Base-by-base conservation (phyloP, 2,888 invertebrate species). In the Pandemis cinnamomeana region DNA sequence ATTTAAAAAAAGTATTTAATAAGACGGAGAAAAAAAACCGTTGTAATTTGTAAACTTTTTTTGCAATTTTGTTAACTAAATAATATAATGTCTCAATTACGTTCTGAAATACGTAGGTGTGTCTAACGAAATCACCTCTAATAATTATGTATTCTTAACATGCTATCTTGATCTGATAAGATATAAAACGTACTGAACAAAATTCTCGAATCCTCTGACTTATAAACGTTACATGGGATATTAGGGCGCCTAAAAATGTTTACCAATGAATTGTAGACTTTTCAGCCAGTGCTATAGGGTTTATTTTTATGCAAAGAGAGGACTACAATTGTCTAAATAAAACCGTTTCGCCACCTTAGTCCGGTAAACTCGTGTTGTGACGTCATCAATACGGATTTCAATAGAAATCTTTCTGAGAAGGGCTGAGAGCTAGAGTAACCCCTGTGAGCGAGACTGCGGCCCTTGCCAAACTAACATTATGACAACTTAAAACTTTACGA, bases 391-490 rank as follows among this genome's bases (percentile, higher is more conserved):
- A 36, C 60, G 60, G 36, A 66, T 66, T 69, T 73, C 58, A 73
- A 73, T 73, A 64, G 69, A 73, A 60, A 64, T 66, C 73, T 61
- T 73, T 73, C 70, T 73, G 58, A 73, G 70, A 73, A 73, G 70
- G 73, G 73, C 70, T 61, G 70, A 41, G 73, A 69, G 58, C 63
- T 55, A 55, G 58, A 69, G 69, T 66, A 73, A 66, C 73, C 73
- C 69, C 73, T 73, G 64, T 69, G 48, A 69, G 64, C 64, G 60
- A 69, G 64, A 64, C 60, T 69, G 63, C n/a, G 73, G 63, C 48
- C 63, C 68, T 69, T 68, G 41, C 66, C 68, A 55, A 68, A 58
- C 48, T 46, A 72, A 63, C 63, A 64, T 48, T 63, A 15, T 8
- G 8, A 44, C 68, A 7, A 58, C 64, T 72, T 63, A 48, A 58